These are phyloP conservation scores for Caenorhabditis plicata DNA, from an alignment of 2,888 invertebrate genomes.

Conservation along the genomic window DNA sequence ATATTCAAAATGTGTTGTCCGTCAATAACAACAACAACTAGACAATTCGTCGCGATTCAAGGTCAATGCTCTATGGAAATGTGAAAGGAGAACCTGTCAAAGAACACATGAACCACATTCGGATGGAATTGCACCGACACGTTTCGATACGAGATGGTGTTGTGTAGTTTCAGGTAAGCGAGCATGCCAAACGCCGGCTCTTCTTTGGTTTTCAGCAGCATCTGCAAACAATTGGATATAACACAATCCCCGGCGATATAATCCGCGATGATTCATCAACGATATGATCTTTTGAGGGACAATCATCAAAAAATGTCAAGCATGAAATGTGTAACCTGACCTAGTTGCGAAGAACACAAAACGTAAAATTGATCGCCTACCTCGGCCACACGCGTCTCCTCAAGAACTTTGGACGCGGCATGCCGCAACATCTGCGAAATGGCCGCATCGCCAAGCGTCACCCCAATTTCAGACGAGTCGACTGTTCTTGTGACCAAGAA, in stretches of 20 bases:
- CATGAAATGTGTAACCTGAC: too few species aligned
- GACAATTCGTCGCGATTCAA: too few species aligned
- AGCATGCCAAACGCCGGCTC: slow-evolving; percentile 37
- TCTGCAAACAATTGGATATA: slow-evolving; percentile 43
- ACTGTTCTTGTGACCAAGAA: neutral
- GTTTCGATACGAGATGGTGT: slow-evolving; percentile 41
- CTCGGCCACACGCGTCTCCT: slow-evolving; percentile 42
- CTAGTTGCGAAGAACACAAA: too few species aligned
- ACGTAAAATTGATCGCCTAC: too few species aligned
- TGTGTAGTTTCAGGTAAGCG: slow-evolving; percentile 37
- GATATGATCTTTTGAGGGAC: too few species aligned
- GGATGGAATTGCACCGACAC: slow-evolving; percentile 44
- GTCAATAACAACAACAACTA: too few species aligned
- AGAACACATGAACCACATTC: slow-evolving; percentile 29
- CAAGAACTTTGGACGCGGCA: slow-evolving; percentile 36
- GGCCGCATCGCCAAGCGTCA: slow-evolving; percentile 44
- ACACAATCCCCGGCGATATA: too few species aligned
- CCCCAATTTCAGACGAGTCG: slow-evolving; percentile 29
- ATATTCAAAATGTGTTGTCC: too few species aligned
- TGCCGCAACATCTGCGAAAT: slow-evolving; percentile 46
- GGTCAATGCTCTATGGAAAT: too few species aligned
- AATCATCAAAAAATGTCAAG: too few species aligned
- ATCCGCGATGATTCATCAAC: too few species aligned
- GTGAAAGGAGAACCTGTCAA: slow-evolving; percentile 34
- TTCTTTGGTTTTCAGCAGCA: slow-evolving; percentile 40